Evolutionary conservation across 2,113 vertebrate species (phyloP), one percentile per base, ranked within the genome.

Genomic region (Myiagra hebetior): DNA sequence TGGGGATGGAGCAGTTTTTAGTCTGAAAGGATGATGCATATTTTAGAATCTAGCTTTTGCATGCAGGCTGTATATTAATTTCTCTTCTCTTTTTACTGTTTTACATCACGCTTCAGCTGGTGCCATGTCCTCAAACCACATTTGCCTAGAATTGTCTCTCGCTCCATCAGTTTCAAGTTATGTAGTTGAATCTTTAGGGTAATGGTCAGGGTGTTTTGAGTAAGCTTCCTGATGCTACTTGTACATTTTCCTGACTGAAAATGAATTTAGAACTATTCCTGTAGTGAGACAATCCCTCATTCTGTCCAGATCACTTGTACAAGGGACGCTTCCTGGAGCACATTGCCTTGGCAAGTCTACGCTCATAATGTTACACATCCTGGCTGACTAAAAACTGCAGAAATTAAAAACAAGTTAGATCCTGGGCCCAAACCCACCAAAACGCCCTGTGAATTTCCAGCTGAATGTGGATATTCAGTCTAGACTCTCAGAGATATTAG

Each of bases 21-120:
- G 55, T 91, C 72, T 96, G 70, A 97, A 96, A 97, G 91, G 74
- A 93, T 26, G 42, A 69, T 84, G 52, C 68, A 55, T 85, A 84
- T 96, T 93, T 96, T 90, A 93, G 87, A 91, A 91, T 89, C 85
- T 94, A 80, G 35, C 89, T 96, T 91, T 95, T 98, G 96, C 96
- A 97, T 97, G 94, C 91, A 80, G 72, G 85, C 37, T 91, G 73
- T 65, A 73, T 95, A 70, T 83, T 94, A 65, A 55, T 91, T 95
- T 96, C 24, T 95, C 67, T 96, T 90, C 80, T 95, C 26, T 76
- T 95, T 95, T 87, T 42, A 23, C 20, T 87, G 30, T 84, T 92
- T 74, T 78, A 52, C 10, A 18, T 97, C 86, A 63, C 56, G 41
- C 57, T 96, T 95, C 96, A 96, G 95, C 95, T 97, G 93, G 86